Evolutionary conservation across 1,140 invertebrate species (phyloP).

Genomic region (Drosophila albomicans): DNA sequence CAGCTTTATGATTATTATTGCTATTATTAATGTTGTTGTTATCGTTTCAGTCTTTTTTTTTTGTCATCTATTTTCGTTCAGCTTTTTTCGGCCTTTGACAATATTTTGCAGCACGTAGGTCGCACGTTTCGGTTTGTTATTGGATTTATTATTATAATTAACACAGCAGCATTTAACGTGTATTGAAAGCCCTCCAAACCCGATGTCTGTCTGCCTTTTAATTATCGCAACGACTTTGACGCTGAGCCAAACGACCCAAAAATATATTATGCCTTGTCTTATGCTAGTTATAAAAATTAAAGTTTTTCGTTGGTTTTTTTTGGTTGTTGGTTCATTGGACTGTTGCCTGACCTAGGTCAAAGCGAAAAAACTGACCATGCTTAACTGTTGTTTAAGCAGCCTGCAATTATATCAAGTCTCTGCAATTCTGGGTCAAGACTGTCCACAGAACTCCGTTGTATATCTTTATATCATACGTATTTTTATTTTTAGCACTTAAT

Average conservation of each 20-base stretch:
- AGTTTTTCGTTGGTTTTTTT: neutral
- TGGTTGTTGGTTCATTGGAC: constrained; percentile 66
- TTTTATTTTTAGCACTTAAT: constrained; percentile 10
- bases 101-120: constrained; percentile 75
- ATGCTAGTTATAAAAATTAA: constrained; percentile 2
- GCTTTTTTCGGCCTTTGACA: constrained; percentile 63
- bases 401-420: constrained; percentile 23
- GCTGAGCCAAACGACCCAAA: constrained; percentile 27
- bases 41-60: constrained; percentile 34
- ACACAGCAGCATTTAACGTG: constrained; percentile 60
- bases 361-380: constrained; percentile 27
- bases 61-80: constrained; percentile 56
- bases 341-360: constrained; percentile 70
- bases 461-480: neutral
- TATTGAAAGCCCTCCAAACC: constrained; percentile 18
- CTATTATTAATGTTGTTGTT: constrained; percentile 58
- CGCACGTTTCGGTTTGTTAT: constrained; percentile 78
- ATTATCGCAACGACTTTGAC: constrained; percentile 48
- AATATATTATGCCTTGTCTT: constrained; percentile 4
- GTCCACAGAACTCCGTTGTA: constrained; percentile 3
- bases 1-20: constrained; percentile 41
- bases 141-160: constrained; percentile 80
- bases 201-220: constrained; percentile 20
- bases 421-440: constrained; percentile 29
- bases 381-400: constrained; percentile 32